Conservation (phyloP, 2,797 vertebrate genomes). For the Okamejei kenojei region DNA sequence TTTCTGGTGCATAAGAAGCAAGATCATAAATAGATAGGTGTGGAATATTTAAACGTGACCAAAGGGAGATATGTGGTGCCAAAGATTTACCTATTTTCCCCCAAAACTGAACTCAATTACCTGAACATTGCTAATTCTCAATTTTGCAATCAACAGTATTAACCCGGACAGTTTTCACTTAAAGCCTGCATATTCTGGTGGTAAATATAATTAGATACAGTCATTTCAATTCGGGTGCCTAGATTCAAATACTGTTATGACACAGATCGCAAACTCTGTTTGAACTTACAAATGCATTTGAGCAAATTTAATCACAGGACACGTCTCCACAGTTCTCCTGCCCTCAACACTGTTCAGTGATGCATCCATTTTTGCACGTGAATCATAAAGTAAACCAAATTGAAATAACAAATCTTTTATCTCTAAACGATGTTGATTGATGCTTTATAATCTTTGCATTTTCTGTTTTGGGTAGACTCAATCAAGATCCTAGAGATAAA, state of each 20-base stretch:
- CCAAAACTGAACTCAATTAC: background rate
- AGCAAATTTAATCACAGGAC: background rate
- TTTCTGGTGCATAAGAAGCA: background rate
- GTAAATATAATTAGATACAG: too few species aligned
- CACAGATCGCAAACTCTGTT: background rate
- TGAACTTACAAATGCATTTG: background rate
- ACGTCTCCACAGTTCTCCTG: accelerated
- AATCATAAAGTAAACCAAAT: too few species aligned
- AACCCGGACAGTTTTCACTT: background rate
- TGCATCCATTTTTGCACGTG: background rate
- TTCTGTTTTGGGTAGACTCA: too few species aligned
- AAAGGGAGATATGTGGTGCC: background rate
- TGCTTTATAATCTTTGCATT: too few species aligned
- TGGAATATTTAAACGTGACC: background rate
- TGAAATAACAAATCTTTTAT: too few species aligned
- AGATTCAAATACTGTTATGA: too few species aligned
- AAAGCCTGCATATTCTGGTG: background rate
- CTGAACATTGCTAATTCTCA: background rate
- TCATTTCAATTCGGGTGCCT: too few species aligned
- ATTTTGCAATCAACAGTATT: background rate
- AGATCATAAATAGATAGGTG: background rate
- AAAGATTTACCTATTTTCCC: background rate
- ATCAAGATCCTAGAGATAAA: too few species aligned
- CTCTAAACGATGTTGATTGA: too few species aligned
- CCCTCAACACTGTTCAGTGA: background rate